phyloP scores from a whole-genome alignment of 2,888 invertebrate genomes.

The Leptopilina syphax region DNA sequence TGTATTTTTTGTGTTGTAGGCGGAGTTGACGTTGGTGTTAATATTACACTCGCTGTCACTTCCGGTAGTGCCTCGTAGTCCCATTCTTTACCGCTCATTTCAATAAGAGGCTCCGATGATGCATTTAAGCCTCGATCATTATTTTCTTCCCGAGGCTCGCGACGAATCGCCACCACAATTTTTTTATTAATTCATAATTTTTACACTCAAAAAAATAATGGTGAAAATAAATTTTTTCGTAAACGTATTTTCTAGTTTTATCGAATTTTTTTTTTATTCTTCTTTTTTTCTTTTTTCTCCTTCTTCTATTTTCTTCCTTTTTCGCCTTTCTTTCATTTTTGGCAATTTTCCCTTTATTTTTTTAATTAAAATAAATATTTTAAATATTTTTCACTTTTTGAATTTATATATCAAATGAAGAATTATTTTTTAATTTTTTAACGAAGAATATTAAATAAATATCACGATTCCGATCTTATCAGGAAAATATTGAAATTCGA shows the following conservation, averaged over 20 bases:
- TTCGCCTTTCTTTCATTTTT: no score
- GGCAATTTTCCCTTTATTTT: no score
- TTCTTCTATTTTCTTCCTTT: background rate
- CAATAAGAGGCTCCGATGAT: conserved; percentile 73
- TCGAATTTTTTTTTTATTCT: background rate
- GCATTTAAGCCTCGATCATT: conserved; percentile 66
- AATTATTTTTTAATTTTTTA: no score
- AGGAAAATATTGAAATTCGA: background rate
- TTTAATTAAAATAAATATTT: no score
- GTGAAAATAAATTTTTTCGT: no score
- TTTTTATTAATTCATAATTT: background rate
- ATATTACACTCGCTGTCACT: conserved; percentile 68
- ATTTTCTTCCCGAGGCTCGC: conserved; percentile 65
- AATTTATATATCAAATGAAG: no score
- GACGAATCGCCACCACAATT: conserved; percentile 59
- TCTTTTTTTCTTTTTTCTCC: background rate
- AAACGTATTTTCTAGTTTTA: no score
- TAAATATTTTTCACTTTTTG: no score
- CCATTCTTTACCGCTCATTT: conserved; percentile 76
- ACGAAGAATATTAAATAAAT: no score
- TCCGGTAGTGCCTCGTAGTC: conserved; percentile 74
- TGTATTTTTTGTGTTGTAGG: conserved; percentile 65
- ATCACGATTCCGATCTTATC: no score
- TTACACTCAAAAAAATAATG: no score
- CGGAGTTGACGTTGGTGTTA: conserved; percentile 70